Percentiles rank a stretch among this genome's conserved stretches.
phyloP scores from a whole-genome alignment of 2,888 invertebrate genomes.

The Tupiocoris notatus region DNA sequence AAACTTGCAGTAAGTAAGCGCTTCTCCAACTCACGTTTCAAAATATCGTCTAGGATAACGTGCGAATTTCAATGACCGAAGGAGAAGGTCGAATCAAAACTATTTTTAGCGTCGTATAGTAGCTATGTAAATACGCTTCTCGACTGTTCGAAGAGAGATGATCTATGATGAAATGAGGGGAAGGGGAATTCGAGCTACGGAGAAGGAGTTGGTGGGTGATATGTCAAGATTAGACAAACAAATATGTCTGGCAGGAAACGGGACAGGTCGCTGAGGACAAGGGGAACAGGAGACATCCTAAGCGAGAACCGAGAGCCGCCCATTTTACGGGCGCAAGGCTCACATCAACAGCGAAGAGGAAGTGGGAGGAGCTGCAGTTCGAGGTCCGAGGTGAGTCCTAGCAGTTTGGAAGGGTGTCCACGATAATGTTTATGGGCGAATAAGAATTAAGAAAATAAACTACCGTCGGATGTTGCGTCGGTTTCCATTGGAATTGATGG shows the following conservation, averaged over 20 bases:
- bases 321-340: background rate
- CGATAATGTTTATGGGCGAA: constrained; percentile 15
- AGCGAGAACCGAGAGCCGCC: no score
- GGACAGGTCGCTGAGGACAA: background rate
- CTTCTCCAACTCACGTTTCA: no score
- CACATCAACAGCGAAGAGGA: no score
- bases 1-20: no score
- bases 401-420: background rate
- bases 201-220: background rate
- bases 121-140: no score
- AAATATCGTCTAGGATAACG: no score
- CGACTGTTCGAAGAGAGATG: no score
- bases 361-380: background rate
- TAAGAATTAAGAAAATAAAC: constrained; percentile 8
- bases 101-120: no score
- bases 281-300: background rate
- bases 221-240: constrained; percentile 31
- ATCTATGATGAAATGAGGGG: no score
- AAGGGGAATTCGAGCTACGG: background rate
- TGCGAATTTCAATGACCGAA: no score
- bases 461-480: background rate
- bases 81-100: no score
- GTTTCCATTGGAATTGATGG: constrained; percentile 18
- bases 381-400: background rate
- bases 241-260: constrained; percentile 1